Evolutionary conservation across 2,888 invertebrate genomes (phyloP), one percentile per base, ranked within the genome.

Genomic region (Caenorhabditis virilis): DNA sequence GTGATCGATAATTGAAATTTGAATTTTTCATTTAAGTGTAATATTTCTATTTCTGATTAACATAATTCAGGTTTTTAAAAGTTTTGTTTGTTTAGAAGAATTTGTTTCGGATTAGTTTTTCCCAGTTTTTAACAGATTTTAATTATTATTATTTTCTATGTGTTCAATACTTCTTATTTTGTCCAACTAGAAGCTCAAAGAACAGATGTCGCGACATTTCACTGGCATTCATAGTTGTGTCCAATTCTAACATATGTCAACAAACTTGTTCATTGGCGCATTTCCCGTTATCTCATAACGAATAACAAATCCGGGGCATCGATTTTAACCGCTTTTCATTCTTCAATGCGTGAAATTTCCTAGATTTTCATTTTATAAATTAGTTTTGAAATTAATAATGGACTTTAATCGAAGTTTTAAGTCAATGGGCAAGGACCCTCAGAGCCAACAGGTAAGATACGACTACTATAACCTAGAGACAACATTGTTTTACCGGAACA

Each of bases 351-450:
- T n/a, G n/a, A n/a, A n/a, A n/a, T n/a, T n/a, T n/a, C n/a, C n/a
- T n/a, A n/a, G n/a, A n/a, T n/a, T n/a, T n/a, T n/a, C n/a, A n/a
- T n/a, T n/a, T n/a, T n/a, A n/a, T n/a, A n/a, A n/a, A n/a, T n/a
- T n/a, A n/a, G n/a, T n/a, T n/a, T n/a, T n/a, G 2, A 11, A n/a
- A 42, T 23, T 25, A 35, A 18, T 33, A 55, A 62, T 62, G 62
- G 62, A 62, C 52, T 62, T 62, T 45, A 62, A 62, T 45, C 42
- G 62, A 49, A 62, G 62, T 49, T 62, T 62, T 35, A 57, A 48
- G 22, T 62, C 62, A 11, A 62, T 27, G 16, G 62, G 56, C 11
- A 20, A 36, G 9, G 57, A 43, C 25, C 43, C 56, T 5, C 52
- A 62, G 48, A 48, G 56, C 43, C 62, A 62, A 46, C 62, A 62